A percentile compares a stretch with the other conserved stretches of the same genome.
Conservation (phyloP, 35 echinoderm and acorn worm species). For the Lytechinus variegatus region DNA sequence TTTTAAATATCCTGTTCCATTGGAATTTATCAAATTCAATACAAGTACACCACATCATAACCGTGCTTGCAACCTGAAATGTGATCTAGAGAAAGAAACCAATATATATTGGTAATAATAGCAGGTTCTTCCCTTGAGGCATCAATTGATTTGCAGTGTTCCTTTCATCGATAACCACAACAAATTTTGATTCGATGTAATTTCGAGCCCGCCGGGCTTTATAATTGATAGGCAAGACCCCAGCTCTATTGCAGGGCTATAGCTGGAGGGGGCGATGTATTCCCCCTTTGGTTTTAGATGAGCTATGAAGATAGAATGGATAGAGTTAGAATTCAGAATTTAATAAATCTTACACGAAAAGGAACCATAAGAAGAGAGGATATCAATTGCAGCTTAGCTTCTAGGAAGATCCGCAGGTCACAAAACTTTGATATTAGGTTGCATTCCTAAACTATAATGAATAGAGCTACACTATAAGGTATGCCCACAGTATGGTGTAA, state of each 20-base stretch:
- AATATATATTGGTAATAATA: neutral
- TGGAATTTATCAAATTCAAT: neutral
- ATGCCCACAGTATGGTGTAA: neutral
- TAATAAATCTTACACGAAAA: neutral
- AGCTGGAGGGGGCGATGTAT: neutral
- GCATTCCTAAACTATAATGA: neutral
- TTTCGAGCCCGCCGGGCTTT: neutral
- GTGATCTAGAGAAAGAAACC: neutral
- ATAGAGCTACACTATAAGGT: neutral
- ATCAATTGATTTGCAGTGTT: conserved; percentile 30
- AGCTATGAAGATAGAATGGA: neutral
- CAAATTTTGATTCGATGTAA: conserved; percentile 48
- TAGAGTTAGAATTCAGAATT: neutral
- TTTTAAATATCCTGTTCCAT: neutral
- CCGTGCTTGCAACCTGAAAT: neutral
- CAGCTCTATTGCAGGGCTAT: neutral
- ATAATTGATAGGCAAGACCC: conserved; percentile 13
- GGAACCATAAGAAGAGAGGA: neutral
- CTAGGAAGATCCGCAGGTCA: neutral
- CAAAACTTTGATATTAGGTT: neutral
- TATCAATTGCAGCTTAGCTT: neutral
- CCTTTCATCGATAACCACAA: conserved; percentile 47
- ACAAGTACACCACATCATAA: neutral
- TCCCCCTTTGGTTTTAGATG: neutral
- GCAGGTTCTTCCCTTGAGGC: neutral